A percentile compares a stretch with the other conserved stretches of the same genome.
These are phyloP conservation scores for Nebria salina DNA, from an alignment of 2,888 invertebrate species.

Conservation along the genomic window DNA sequence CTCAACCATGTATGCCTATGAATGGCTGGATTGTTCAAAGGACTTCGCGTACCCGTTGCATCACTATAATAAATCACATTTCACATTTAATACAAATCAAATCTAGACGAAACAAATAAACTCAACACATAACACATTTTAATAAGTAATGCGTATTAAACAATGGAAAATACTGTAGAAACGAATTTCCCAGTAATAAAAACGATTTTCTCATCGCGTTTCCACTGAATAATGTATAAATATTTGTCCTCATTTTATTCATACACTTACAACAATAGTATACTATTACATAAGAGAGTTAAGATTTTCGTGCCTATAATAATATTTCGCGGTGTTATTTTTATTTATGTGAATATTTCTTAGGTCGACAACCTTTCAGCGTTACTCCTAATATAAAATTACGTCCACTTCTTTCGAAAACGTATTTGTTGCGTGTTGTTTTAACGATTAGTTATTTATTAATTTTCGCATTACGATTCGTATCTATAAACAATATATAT, in stretches of 20 bases:
- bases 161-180: constrained; percentile 51
- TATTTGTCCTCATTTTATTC: neutral
- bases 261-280: neutral
- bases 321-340: neutral
- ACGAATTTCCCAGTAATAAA: neutral
- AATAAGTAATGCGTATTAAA: neutral
- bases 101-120: neutral
- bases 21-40: constrained; percentile 66
- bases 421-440: neutral
- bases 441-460: neutral
- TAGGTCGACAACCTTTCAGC: neutral
- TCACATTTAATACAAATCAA: neutral
- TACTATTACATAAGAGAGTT: neutral
- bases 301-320: neutral
- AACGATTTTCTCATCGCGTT: neutral
- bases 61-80: constrained; percentile 60
- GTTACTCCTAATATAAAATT: neutral
- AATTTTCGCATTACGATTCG: neutral
- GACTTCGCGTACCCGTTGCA: constrained; percentile 70
- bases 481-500: neutral
- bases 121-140: neutral
- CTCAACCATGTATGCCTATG: constrained; percentile 86
- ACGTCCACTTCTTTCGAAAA: neutral
- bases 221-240: neutral
- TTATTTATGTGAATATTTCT: neutral